These are phyloP conservation scores for Orius insidiosus DNA, from an alignment of 1,140 invertebrate genomes.

Conservation along the genomic window DNA sequence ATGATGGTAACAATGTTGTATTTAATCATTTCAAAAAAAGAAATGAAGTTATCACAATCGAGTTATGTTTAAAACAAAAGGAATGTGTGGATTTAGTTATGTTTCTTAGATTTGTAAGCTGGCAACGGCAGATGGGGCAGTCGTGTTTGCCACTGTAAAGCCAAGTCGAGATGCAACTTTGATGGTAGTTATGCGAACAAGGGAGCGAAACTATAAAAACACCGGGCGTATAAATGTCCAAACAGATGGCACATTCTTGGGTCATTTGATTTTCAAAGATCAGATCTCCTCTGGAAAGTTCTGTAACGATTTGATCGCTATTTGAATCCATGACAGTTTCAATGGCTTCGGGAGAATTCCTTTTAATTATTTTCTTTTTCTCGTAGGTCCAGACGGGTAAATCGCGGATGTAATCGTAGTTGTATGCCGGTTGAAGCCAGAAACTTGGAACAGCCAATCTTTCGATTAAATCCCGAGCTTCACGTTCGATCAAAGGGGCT, in stretches of 20 bases:
- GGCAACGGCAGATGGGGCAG: conserved; percentile 37
- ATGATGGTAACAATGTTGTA: too few species aligned
- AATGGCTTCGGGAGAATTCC: conserved; percentile 8
- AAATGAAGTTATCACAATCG: too few species aligned
- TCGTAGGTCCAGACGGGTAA: conserved; percentile 30
- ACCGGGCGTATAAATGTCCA: conserved; percentile 28
- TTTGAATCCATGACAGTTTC: conserved; percentile 5
- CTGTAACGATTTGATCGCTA: neutral
- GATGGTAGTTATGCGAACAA: conserved; percentile 35
- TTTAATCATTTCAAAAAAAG: too few species aligned
- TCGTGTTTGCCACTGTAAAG: conserved; percentile 32
- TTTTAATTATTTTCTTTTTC: conserved; percentile 1
- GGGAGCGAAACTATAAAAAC: conserved; percentile 31
- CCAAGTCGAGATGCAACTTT: conserved; percentile 33
- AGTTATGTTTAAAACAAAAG: too few species aligned
- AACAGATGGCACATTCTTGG: conserved; percentile 34
- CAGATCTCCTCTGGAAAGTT: conserved; percentile 7
- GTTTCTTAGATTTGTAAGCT: conserved; percentile 25
- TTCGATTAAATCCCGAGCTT: conserved; percentile 23
- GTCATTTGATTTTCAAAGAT: conserved; percentile 11
- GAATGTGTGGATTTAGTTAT: neutral
- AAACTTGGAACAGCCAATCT: conserved; percentile 29
- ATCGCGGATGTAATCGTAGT: conserved; percentile 31
- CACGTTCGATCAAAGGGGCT: too few species aligned
- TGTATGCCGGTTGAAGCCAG: conserved; percentile 30